A percentile compares a stretch with the other conserved stretches of the same genome.
Evolutionary conservation across 1,140 invertebrate genomes (phyloP).

Genomic region (Druon quercuslanigerum): DNA sequence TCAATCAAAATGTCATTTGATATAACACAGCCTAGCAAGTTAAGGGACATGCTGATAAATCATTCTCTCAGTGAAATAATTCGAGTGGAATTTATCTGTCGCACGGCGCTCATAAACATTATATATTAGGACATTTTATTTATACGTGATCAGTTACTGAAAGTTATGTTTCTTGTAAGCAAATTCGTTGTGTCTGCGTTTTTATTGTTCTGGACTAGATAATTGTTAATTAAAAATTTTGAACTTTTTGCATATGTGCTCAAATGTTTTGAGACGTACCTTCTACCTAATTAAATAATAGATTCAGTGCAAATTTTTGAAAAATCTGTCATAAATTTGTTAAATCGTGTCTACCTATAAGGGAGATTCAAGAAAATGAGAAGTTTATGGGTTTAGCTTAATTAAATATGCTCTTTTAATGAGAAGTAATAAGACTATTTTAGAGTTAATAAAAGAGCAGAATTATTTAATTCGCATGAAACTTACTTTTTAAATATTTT

Average conservation of each 20-base stretch:
- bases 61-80: neutral
- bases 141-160: neutral
- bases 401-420: neutral
- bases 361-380: neutral
- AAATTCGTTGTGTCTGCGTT: slow-evolving; percentile 12
- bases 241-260: slow-evolving; percentile 3
- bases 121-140: neutral
- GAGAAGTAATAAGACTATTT: neutral
- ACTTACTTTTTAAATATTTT: neutral
- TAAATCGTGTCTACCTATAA: slow-evolving; percentile 12
- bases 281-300: slow-evolving; percentile 17
- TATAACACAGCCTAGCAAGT: neutral
- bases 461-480: neutral
- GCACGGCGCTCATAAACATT: neutral
- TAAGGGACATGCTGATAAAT: neutral
- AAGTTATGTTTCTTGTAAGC: slow-evolving; percentile 6
- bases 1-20: no score
- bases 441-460: neutral
- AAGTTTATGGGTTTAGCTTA: neutral
- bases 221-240: neutral
- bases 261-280: slow-evolving; percentile 5
- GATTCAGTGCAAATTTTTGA: neutral
- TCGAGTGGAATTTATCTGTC: neutral
- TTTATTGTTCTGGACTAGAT: slow-evolving; percentile 27
- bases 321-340: neutral